phyloP scores from a whole-genome alignment of 2,888 invertebrate species.

The Villa cingulata region DNA sequence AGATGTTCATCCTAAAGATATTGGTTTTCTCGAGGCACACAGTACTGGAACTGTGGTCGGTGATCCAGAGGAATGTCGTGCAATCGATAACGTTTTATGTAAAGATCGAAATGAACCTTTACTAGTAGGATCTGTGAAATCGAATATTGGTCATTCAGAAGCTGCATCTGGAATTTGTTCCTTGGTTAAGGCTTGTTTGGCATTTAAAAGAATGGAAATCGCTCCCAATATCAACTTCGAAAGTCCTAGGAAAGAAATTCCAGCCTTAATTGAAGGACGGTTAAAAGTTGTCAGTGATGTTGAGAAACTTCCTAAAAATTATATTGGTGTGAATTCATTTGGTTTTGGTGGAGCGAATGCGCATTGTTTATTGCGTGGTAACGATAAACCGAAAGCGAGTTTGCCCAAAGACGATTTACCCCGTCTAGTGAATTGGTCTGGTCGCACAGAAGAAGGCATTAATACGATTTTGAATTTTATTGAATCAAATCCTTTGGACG shows the following conservation, averaged over 20 bases:
- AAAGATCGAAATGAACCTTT: conserved; percentile 60
- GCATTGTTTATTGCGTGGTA: conserved; percentile 26
- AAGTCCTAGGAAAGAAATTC: conserved; percentile 45
- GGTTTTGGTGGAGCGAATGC: conserved; percentile 88
- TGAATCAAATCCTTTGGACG: conserved; percentile 45
- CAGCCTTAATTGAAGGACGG: conserved; percentile 47
- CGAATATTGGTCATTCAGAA: conserved; percentile 88
- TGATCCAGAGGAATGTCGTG: conserved; percentile 81
- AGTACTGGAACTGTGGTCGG: conserved; percentile 72
- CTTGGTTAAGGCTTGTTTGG: conserved; percentile 64
- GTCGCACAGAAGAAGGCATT: conserved; percentile 66
- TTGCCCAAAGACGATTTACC: conserved; percentile 52
- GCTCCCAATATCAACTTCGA: conserved; percentile 77
- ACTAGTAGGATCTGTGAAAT: conserved; percentile 80
- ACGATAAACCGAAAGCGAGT: conserved; percentile 39
- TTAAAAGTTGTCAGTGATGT: conserved; percentile 59
- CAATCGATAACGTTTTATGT: conserved; percentile 68
- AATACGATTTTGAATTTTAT: conserved; percentile 49
- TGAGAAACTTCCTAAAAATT: conserved; percentile 55
- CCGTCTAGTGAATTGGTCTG: conserved; percentile 59
- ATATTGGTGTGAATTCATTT: conserved; percentile 78
- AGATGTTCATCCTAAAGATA: conserved; percentile 49
- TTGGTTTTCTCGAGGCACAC: conserved; percentile 79
- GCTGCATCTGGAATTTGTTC: conserved; percentile 73
- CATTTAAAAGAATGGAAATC: conserved; percentile 65